Evolutionary conservation across 2,888 invertebrate genomes (phyloP).

Genomic region (Druceiella hillmani): DNA sequence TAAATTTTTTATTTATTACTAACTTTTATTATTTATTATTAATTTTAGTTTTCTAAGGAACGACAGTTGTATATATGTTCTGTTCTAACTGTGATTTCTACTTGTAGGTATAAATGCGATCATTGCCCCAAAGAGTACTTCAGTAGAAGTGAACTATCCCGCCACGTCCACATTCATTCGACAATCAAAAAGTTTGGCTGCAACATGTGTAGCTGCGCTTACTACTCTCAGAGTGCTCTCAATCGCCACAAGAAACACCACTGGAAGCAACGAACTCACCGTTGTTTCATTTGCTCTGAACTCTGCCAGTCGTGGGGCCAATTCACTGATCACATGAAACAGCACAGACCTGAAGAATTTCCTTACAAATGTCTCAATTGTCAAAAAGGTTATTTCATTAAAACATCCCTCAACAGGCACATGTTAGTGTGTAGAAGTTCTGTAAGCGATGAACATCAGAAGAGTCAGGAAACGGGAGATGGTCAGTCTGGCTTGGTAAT

Average conservation of each 20-base stretch:
- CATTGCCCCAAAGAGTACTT: conserved; percentile 18
- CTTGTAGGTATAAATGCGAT: conserved; percentile 17
- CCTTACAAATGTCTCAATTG: not conserved
- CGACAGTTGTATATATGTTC: too few species aligned
- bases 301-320: conserved; percentile 1
- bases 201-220: conserved; percentile 15
- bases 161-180: conserved; percentile 16
- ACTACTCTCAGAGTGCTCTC: conserved; percentile 18
- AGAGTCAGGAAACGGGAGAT: too few species aligned
- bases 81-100: too few species aligned
- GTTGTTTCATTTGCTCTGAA: not conserved
- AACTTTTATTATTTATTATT: too few species aligned
- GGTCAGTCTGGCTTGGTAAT: too few species aligned
- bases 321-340: not conserved
- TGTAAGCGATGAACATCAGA: too few species aligned
- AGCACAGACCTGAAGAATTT: not conserved
- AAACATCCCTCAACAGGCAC: conserved; percentile 9
- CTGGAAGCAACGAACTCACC: not conserved
- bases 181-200: conserved; percentile 17
- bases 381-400: not conserved
- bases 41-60: too few species aligned
- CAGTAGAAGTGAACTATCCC: conserved; percentile 16
- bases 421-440: too few species aligned
- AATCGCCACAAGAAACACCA: not conserved
- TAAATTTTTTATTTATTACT: too few species aligned